Conservation (phyloP, 64 coral and sea anemone genomes). For the Dendrophyllia cribrosa region DNA sequence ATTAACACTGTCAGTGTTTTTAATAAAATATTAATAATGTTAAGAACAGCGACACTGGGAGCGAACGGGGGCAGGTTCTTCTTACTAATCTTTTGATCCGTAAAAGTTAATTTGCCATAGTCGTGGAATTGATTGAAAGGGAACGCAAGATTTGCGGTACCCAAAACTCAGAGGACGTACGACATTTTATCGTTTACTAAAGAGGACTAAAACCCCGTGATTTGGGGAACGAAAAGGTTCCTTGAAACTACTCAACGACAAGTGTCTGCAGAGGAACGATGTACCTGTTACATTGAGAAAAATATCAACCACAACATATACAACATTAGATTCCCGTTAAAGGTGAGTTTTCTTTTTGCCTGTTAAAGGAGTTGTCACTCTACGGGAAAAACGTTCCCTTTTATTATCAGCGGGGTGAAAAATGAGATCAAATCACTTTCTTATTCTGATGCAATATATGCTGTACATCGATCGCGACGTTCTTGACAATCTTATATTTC, state of each 20-base stretch:
- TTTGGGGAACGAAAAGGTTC: neutral
- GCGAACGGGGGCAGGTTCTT: constrained; percentile 8
- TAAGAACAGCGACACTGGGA: neutral
- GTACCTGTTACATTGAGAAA: constrained; percentile 34
- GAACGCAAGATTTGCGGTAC: neutral
- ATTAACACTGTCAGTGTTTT: constrained; percentile 29
- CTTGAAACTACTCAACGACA: neutral
- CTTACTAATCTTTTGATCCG: constrained; percentile 14
- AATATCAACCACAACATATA: constrained; percentile 8
- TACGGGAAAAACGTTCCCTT: neutral
- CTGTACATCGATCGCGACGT: neutral
- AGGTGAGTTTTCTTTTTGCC: neutral
- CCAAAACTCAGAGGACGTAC: neutral
- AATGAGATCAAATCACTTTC: neutral
- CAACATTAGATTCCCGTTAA: neutral
- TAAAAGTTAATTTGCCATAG: neutral
- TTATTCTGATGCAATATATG: neutral
- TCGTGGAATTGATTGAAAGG: neutral
- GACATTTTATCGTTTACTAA: neutral
- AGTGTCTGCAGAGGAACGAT: neutral
- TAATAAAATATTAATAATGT: constrained; percentile 49
- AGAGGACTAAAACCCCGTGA: neutral
- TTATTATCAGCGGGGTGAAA: neutral
- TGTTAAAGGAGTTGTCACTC: too few relatives aligned
- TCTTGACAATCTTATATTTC: neutral